Conservation (phyloP, 2,797 vertebrate genomes). For the Platyrinchus mystaceus region DNA sequence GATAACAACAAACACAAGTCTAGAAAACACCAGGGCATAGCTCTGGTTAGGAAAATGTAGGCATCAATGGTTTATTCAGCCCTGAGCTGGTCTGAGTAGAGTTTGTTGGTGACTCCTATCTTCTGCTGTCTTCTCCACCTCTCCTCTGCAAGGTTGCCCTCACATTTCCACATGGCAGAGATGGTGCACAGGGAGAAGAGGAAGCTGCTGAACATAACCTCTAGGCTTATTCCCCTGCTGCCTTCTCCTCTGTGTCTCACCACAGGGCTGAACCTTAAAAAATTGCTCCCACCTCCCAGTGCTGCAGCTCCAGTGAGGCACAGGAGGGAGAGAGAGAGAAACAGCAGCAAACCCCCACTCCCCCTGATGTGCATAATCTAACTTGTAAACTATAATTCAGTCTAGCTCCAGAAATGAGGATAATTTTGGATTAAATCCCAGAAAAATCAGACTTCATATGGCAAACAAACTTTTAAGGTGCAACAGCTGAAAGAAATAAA, state of each 20-base stretch:
- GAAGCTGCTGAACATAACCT: background rate
- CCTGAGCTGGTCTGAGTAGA: background rate
- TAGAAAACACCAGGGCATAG: background rate
- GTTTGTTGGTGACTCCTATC: background rate
- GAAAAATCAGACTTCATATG: background rate
- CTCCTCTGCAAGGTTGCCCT: background rate
- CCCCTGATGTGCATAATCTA: background rate
- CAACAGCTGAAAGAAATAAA: constrained; percentile 1
- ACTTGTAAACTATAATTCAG: background rate
- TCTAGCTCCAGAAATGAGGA: background rate
- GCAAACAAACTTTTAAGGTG: background rate
- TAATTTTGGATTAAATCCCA: constrained; percentile 13
- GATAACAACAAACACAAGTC: background rate
- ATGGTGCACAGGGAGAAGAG: background rate
- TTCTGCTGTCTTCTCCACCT: background rate
- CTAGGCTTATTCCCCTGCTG: rapidly evolving
- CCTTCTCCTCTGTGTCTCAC: background rate
- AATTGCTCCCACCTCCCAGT: background rate
- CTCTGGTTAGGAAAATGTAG: background rate
- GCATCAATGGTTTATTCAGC: background rate
- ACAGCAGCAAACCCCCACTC: background rate
- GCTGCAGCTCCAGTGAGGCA: background rate
- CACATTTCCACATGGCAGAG: rapidly evolving
- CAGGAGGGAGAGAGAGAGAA: background rate
- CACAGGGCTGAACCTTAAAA: background rate